phyloP scores from a whole-genome alignment of 2,113 vertebrate genomes.

The Indri indri region DNA sequence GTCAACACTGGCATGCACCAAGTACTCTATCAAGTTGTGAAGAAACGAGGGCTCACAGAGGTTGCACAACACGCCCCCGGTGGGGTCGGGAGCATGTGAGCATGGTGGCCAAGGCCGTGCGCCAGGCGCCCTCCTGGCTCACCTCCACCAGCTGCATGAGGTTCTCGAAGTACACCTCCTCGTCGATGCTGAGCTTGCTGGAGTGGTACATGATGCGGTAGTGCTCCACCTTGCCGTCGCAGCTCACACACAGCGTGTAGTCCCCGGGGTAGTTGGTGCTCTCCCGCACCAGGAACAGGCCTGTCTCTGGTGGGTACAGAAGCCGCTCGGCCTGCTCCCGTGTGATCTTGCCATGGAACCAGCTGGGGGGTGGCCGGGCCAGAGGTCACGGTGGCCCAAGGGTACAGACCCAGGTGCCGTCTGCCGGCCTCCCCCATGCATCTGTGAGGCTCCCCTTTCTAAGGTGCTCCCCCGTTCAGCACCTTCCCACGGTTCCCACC shows the following conservation, averaged over 20 bases:
- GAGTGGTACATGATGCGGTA: conserved; percentile 96
- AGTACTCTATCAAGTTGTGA: background rate
- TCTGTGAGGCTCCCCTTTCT: background rate
- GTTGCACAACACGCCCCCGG: background rate
- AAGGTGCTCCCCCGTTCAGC: no score
- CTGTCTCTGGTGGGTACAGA: conserved; percentile 92
- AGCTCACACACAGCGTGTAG: conserved; percentile 98
- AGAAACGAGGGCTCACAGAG: background rate
- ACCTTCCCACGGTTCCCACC: background rate
- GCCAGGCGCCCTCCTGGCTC: background rate
- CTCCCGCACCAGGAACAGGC: conserved; percentile 96
- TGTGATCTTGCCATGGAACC: conserved; percentile 99
- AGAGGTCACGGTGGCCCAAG: background rate
- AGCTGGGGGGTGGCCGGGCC: conserved; percentile 81
- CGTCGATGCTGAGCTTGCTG: conserved; percentile 96
- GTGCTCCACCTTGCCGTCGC: conserved; percentile 97
- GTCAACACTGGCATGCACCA: background rate
- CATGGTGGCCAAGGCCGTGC: no score
- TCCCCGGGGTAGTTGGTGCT: conserved; percentile 99
- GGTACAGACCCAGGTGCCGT: background rate
- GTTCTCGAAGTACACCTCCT: conserved; percentile 95
- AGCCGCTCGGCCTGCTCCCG: conserved; percentile 93
- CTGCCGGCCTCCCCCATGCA: background rate
- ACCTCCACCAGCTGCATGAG: conserved; percentile 99
- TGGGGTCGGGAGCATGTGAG: background rate